A percentile compares a stretch with the other conserved stretches of the same genome.
Evolutionary conservation across 2,113 vertebrate species (phyloP).

Genomic region (Xyrauchen texanus): DNA sequence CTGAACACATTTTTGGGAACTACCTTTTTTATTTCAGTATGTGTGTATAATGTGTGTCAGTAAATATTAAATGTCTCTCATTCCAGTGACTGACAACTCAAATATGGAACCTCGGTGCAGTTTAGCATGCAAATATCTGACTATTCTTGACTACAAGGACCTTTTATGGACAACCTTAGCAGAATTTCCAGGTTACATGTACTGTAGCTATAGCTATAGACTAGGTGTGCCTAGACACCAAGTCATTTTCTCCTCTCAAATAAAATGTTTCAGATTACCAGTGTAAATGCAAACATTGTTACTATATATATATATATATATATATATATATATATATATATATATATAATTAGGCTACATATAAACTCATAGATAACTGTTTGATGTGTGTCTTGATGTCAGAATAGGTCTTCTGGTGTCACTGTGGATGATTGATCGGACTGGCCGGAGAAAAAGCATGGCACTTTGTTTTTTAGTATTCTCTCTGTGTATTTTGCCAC

Average conservation of each 20-base stretch:
- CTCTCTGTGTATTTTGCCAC: slow-evolving; percentile 88
- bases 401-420: slow-evolving; percentile 87
- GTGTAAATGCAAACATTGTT: not conserved
- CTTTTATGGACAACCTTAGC: slow-evolving; percentile 95
- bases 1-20: no score
- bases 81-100: slow-evolving; percentile 82
- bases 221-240: not conserved
- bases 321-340: not conserved
- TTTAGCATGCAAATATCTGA: slow-evolving; percentile 93
- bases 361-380: slow-evolving; percentile 9
- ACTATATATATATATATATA: not conserved
- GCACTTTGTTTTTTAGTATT: slow-evolving; percentile 90
- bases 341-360: not conserved
- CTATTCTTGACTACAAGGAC: slow-evolving; percentile 91
- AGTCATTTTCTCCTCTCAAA: not conserved
- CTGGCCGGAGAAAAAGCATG: slow-evolving; percentile 97
- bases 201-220: no score
- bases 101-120: slow-evolving; percentile 85
- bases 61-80: not conserved
- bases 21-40: not conserved
- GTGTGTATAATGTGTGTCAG: not conserved
- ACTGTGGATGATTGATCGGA: slow-evolving; percentile 92
- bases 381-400: not conserved
- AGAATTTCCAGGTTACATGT: slow-evolving; percentile 89
- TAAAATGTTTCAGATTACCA: not conserved